Evolutionary conservation across 2,888 invertebrate genomes (phyloP).

Genomic region (Dasysyrphus albostriatus): DNA sequence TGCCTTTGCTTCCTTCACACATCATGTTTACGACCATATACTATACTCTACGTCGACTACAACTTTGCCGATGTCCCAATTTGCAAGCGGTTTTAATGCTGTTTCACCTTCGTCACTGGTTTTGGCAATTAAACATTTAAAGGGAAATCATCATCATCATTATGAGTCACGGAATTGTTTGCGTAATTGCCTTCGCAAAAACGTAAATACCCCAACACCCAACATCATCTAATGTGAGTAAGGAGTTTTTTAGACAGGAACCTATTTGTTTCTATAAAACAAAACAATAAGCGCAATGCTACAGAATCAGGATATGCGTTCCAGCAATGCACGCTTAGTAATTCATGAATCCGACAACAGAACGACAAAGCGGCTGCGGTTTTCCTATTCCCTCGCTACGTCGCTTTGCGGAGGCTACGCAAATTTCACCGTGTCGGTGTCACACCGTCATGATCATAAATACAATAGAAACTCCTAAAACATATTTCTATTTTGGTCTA

Average conservation of each 20-base stretch:
- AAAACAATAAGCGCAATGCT: neutral
- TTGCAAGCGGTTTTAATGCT: conserved; percentile 5
- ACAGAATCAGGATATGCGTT: neutral
- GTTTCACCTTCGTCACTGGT: conserved; percentile 11
- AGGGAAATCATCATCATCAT: conserved; percentile 16
- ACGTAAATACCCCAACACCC: conserved; percentile 10
- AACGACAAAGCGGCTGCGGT: conserved; percentile 18
- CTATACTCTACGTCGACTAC: conserved; percentile 17
- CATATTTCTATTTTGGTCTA: conserved; percentile 65
- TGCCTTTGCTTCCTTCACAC: conserved; percentile 16
- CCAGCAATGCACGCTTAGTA: conserved; percentile 30
- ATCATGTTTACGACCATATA: conserved; percentile 24
- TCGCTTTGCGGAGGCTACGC: conserved; percentile 8
- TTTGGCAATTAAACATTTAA: conserved; percentile 19
- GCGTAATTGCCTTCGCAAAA: conserved; percentile 16
- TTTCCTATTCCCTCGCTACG: conserved; percentile 2
- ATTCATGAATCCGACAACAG: conserved; percentile 27
- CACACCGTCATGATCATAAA: conserved; percentile 7
- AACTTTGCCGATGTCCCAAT: conserved; percentile 4
- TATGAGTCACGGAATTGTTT: conserved; percentile 17
- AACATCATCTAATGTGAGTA: neutral
- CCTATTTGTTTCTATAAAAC: neutral
- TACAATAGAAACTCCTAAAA: conserved; percentile 51
- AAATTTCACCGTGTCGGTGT: conserved; percentile 55
- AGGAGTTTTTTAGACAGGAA: neutral